Percentiles rank a stretch among this genome's conserved stretches.
phyloP scores from a whole-genome alignment of 2,888 invertebrate genomes.

The Hyppa rectilinea region DNA sequence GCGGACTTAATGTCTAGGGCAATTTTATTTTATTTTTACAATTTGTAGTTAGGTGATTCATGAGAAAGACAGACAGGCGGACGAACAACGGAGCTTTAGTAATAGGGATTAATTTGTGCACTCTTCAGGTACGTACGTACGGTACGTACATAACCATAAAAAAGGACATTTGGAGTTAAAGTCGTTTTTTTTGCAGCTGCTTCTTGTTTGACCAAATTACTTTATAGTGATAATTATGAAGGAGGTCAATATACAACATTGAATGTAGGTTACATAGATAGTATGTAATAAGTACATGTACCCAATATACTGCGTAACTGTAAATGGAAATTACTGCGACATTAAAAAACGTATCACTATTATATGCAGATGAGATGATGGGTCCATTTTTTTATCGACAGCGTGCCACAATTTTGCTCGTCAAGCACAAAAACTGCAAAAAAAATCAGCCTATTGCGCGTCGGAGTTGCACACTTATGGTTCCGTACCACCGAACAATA shows the following conservation, averaged over 20 bases:
- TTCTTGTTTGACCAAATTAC: background rate
- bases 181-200: background rate
- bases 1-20: too few relatives aligned
- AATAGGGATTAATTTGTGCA: too few relatives aligned
- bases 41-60: too few relatives aligned
- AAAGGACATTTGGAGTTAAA: background rate
- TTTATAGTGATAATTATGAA: background rate
- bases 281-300: slow-evolving; percentile 3
- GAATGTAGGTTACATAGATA: slow-evolving; percentile 20
- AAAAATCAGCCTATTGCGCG: too few relatives aligned
- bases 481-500: too few relatives aligned
- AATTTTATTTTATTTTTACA: too few relatives aligned
- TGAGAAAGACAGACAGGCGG: too few relatives aligned
- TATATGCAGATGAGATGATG: slow-evolving; percentile 23
- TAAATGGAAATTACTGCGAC: background rate
- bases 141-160: too few relatives aligned
- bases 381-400: background rate
- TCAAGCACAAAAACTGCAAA: slow-evolving; percentile 16
- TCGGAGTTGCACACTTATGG: too few relatives aligned
- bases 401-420: background rate
- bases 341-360: slow-evolving; percentile 2
- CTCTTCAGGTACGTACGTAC: too few relatives aligned
- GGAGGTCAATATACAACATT: background rate
- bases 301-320: slow-evolving; percentile 10
- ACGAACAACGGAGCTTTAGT: too few relatives aligned